Conservation (phyloP, 2,113 vertebrate species). For the Steatornis caripensis region DNA sequence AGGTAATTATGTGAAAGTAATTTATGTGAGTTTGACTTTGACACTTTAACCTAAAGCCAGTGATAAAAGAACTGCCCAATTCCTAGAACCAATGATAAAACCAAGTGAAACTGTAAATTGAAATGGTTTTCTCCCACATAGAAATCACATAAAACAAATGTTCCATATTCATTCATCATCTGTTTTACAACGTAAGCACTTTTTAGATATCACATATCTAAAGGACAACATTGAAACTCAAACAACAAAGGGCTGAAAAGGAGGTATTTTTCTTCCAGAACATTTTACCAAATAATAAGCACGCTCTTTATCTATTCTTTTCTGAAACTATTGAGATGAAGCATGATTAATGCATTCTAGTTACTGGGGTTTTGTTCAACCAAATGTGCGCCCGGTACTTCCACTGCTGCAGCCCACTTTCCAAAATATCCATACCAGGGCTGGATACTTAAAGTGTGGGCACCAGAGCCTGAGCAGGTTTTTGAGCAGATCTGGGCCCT, state of each 20-base stretch:
- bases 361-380: neutral
- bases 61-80: slow-evolving; percentile 4
- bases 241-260: neutral
- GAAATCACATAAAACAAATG: neutral
- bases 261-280: neutral
- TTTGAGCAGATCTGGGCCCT: neutral
- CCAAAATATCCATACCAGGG: neutral
- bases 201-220: neutral
- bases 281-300: neutral
- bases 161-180: neutral
- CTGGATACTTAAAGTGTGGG: neutral
- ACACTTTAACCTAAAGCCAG: neutral
- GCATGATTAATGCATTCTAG: neutral
- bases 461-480: neutral
- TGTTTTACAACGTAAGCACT: neutral
- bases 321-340: neutral
- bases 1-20: neutral
- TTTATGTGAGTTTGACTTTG: slow-evolving; percentile 17
- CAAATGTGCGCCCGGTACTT: neutral
- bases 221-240: neutral
- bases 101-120: neutral
- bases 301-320: neutral
- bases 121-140: slow-evolving; percentile 19
- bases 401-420: neutral
- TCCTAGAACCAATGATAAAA: neutral